Evolutionary conservation across 2,888 invertebrate species (phyloP).

Genomic region (Augiades crinisus): DNA sequence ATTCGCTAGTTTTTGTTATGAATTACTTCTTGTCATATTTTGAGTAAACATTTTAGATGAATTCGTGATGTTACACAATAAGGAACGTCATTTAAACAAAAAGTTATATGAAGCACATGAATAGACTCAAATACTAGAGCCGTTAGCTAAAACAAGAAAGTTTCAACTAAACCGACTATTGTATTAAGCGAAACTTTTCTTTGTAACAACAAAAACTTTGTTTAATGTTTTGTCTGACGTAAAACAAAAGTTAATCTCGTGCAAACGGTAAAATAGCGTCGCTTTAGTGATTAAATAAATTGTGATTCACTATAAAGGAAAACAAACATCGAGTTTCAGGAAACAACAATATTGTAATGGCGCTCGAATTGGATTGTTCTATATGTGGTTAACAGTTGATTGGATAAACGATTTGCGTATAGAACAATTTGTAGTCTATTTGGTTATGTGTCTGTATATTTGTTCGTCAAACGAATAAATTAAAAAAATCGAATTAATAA

Average conservation of each 20-base stretch:
- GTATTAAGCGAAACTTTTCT: constrained; percentile 24
- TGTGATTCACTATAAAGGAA: constrained; percentile 7
- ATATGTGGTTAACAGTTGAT: constrained; percentile 17
- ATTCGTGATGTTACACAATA: not conserved
- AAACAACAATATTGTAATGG: constrained; percentile 16
- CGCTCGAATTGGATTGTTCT: constrained; percentile 10
- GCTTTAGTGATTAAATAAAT: constrained; percentile 10
- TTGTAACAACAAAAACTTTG: constrained; percentile 20
- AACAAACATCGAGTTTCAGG: constrained; percentile 14
- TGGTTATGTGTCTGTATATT: constrained; percentile 6
- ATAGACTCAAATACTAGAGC: constrained; percentile 19
- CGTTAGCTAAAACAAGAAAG: constrained; percentile 26
- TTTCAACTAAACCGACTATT: constrained; percentile 28
- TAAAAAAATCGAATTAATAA: constrained; percentile 1
- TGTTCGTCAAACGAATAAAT: constrained; percentile 10
- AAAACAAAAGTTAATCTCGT: constrained; percentile 14
- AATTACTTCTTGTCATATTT: not conserved
- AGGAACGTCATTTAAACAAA: not conserved
- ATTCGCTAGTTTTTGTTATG: constrained; percentile 2
- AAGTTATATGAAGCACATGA: constrained; percentile 18
- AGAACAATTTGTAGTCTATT: constrained; percentile 9
- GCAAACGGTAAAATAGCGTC: constrained; percentile 14
- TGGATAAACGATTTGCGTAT: constrained; percentile 16
- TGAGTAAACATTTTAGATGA: constrained; percentile 10
- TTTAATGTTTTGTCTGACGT: constrained; percentile 22